These are phyloP conservation scores for Arrhopalites spinosus DNA, from an alignment of 2,888 invertebrate genomes.

Conservation along the genomic window DNA sequence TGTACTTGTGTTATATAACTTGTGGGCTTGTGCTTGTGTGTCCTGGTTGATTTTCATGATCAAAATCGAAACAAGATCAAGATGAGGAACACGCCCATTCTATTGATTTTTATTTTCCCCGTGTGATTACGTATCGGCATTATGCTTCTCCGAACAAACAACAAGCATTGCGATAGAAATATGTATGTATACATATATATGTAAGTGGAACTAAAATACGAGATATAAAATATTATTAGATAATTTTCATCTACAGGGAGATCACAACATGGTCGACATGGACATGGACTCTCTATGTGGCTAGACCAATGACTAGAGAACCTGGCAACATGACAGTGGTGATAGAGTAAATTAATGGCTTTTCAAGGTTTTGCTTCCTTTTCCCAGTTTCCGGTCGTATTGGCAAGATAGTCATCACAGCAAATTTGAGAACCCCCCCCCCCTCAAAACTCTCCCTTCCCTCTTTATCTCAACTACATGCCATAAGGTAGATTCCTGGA, in stretches of 20 bases:
- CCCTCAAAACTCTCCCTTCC: neutral
- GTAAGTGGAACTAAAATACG: neutral
- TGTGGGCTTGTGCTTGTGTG: neutral
- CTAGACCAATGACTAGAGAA: neutral
- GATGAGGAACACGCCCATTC: conserved; percentile 35
- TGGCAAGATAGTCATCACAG: neutral
- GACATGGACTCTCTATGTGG: neutral
- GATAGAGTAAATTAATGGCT: conserved; percentile 31
- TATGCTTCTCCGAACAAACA: neutral
- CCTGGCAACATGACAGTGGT: conserved; percentile 19
- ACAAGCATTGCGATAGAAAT: conserved; percentile 19
- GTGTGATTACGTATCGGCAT: conserved; percentile 34
- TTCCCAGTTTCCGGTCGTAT: neutral
- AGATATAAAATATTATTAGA: neutral
- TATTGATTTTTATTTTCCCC: conserved; percentile 35
- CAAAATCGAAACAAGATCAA: conserved; percentile 31
- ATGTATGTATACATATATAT: neutral
- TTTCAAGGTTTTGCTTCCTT: conserved; percentile 14
- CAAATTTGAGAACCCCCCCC: neutral
- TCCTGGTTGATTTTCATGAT: neutral
- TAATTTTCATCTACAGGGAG: neutral
- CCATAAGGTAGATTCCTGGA: conserved; percentile 1
- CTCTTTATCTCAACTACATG: neutral
- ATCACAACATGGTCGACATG: neutral
- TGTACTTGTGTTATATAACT: neutral